phyloP scores from a whole-genome alignment of 2,888 invertebrate species.

The Troides oblongomaculatus region DNA sequence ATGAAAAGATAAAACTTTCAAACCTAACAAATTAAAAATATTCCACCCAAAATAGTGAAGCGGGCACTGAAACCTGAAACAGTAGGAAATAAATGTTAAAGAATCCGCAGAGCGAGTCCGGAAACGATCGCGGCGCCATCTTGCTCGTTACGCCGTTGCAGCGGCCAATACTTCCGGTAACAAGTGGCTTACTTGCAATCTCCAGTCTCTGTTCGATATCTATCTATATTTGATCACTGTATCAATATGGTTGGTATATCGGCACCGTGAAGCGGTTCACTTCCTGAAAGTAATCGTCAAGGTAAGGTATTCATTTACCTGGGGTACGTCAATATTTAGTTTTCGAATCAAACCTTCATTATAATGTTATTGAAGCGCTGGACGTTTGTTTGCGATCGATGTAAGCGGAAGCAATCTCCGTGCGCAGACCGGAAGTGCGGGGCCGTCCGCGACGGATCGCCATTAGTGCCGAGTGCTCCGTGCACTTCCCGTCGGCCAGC shows the following conservation, averaged over 20 bases:
- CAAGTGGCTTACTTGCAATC: not conserved
- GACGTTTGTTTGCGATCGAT: constrained; percentile 16
- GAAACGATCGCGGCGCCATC: constrained; percentile 13
- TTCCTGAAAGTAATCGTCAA: no score
- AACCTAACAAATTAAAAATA: not conserved
- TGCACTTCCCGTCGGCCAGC: not conserved
- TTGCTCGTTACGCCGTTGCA: constrained; percentile 10
- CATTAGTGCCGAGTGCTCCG: constrained; percentile 13
- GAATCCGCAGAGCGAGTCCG: not conserved
- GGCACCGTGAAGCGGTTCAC: no score
- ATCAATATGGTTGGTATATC: not conserved
- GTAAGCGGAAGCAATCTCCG: constrained; percentile 23
- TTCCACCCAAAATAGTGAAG: not conserved
- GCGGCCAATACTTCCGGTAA: constrained; percentile 5
- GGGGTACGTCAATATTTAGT: no score
- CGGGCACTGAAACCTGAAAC: not conserved
- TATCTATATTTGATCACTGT: not conserved
- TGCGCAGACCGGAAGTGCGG: constrained; percentile 11
- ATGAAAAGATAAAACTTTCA: no score
- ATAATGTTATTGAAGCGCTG: constrained; percentile 2
- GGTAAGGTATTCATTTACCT: no score
- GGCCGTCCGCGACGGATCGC: constrained; percentile 13
- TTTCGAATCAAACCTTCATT: not conserved
- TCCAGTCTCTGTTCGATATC: no score
- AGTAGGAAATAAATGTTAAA: not conserved